Conservation (phyloP, 2,888 invertebrate genomes). For the Noctua janthina region DNA sequence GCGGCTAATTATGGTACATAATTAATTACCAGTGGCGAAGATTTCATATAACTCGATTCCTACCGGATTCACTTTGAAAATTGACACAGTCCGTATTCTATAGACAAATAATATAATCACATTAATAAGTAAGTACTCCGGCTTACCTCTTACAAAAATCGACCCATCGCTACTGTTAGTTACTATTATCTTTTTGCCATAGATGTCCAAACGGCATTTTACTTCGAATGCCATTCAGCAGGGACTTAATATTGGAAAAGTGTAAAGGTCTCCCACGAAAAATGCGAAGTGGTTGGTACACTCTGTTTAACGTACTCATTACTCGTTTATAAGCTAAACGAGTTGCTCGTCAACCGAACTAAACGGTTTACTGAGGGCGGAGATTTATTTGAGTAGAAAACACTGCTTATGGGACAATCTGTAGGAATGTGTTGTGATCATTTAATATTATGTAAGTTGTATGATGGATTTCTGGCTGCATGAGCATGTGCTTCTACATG, state of each 20-base stretch:
- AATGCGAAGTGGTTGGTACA: background rate
- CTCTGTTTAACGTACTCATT: conserved; percentile 10
- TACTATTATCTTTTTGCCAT: too few relatives aligned
- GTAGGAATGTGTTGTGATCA: background rate
- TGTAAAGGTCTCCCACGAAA: background rate
- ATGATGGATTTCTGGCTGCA: background rate
- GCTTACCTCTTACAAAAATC: too few relatives aligned
- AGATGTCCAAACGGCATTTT: background rate
- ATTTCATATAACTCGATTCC: too few relatives aligned
- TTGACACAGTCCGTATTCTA: too few relatives aligned
- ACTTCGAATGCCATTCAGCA: background rate
- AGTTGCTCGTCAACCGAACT: conserved; percentile 9
- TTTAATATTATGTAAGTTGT: background rate
- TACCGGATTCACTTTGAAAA: too few relatives aligned
- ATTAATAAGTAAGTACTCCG: too few relatives aligned
- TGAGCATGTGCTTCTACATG: background rate
- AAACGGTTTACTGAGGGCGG: background rate
- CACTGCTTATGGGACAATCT: background rate
- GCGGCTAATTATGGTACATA: background rate
- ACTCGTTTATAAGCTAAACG: conserved; percentile 21
- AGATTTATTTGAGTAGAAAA: background rate
- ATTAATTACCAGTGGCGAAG: background rate
- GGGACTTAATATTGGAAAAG: background rate
- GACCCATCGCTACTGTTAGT: background rate
- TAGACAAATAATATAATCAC: too few relatives aligned